These are phyloP conservation scores for Brienomyrus brachyistius DNA, from an alignment of 2,113 vertebrate species.

Conservation along the genomic window DNA sequence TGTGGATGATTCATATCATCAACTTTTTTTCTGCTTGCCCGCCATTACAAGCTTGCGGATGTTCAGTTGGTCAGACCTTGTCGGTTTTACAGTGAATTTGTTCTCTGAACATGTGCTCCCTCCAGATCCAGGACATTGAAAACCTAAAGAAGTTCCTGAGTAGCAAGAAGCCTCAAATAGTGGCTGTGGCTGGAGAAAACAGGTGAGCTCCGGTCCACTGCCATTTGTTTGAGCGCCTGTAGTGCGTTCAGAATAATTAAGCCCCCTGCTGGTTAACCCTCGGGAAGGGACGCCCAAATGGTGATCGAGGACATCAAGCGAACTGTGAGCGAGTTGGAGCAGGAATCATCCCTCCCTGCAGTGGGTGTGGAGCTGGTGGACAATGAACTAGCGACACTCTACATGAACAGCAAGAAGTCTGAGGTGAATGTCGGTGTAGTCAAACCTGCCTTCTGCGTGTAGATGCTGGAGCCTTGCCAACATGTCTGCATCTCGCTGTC, in stretches of 20 bases:
- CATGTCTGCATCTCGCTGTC: neutral
- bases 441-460: neutral
- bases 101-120: neutral
- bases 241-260: neutral
- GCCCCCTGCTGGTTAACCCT: neutral
- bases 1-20: neutral
- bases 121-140: constrained; percentile 84
- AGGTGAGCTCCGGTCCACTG: constrained; percentile 56
- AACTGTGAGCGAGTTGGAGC: constrained; percentile 85
- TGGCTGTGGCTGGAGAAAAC: constrained; percentile 87
- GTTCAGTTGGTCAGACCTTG: neutral
- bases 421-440: constrained; percentile 67
- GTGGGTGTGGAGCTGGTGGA: constrained; percentile 91
- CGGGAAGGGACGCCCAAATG: constrained; percentile 86
- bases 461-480: neutral
- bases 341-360: constrained; percentile 85
- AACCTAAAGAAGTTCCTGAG: constrained; percentile 88
- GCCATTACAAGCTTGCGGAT: neutral
- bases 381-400: constrained; percentile 87
- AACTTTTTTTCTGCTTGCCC: neutral
- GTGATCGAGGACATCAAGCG: constrained; percentile 95
- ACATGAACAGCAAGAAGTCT: constrained; percentile 98
- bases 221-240: neutral
- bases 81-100: neutral
- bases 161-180: constrained; percentile 91